Conservation (phyloP, 2,113 vertebrate genomes). For the Neotoma lepida region DNA sequence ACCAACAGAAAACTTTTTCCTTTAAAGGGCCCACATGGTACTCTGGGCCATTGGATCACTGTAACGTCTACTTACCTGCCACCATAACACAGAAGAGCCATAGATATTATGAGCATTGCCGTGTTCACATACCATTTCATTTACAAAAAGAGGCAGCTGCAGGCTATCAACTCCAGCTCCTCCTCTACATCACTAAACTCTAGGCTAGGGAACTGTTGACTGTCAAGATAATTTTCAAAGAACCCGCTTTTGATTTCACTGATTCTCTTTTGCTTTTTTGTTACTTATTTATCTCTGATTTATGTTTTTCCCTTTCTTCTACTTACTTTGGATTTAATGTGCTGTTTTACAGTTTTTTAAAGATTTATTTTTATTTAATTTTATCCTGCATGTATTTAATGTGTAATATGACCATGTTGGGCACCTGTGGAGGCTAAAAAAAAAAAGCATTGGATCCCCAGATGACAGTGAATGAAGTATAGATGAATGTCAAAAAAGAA, state of each 20-base stretch:
- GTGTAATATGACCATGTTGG: neutral
- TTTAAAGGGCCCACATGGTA: neutral
- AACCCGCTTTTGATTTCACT: neutral
- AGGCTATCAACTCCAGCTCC: neutral
- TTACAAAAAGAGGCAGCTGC: neutral
- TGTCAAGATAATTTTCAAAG: neutral
- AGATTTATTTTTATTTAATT: neutral
- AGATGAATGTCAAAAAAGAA: neutral
- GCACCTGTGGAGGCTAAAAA: neutral
- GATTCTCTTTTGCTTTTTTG: neutral
- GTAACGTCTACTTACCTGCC: neutral
- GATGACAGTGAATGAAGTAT: neutral
- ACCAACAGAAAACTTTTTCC: neutral
- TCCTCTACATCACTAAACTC: neutral
- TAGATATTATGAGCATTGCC: neutral
- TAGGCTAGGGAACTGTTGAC: neutral
- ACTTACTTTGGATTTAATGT: neutral
- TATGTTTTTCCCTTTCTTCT: neutral
- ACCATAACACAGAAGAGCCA: neutral
- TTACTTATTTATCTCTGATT: slow-evolving; percentile 1
- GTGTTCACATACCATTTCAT: neutral
- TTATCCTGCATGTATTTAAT: neutral
- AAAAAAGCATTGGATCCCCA: neutral
- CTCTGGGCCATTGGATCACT: neutral
- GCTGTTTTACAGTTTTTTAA: neutral